Percentiles rank a stretch among this genome's conserved stretches.
Conservation (phyloP, 2,113 vertebrate genomes). For the Grammomys surdaster region DNA sequence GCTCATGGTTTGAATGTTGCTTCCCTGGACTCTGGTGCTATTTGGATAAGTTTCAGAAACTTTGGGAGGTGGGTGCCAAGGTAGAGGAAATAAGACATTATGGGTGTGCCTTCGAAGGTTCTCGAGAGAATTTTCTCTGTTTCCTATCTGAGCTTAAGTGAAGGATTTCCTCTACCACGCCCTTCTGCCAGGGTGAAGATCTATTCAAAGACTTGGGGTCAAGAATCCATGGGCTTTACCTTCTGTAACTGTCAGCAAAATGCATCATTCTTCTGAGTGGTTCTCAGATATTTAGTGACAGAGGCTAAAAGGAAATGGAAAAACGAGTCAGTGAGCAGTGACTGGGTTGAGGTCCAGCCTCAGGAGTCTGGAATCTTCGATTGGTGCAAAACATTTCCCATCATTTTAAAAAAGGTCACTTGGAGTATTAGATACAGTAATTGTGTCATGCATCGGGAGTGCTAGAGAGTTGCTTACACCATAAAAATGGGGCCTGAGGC, state of each 20-base stretch:
- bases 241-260: background rate
- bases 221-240: background rate
- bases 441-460: background rate
- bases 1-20: background rate
- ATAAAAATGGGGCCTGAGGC: background rate
- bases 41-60: background rate
- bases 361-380: no score
- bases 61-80: background rate
- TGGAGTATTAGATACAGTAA: background rate
- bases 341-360: background rate
- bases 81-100: background rate
- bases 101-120: background rate
- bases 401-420: background rate
- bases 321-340: background rate
- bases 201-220: background rate
- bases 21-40: background rate
- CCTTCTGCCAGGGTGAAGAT: background rate
- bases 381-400: background rate
- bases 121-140: background rate
- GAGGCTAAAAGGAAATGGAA: background rate
- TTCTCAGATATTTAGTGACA: background rate
- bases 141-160: background rate
- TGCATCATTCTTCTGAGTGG: background rate
- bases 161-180: background rate
- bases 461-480: background rate